phyloP scores from a whole-genome alignment of 2,888 invertebrate species.

The Stenichneumon culpator region DNA sequence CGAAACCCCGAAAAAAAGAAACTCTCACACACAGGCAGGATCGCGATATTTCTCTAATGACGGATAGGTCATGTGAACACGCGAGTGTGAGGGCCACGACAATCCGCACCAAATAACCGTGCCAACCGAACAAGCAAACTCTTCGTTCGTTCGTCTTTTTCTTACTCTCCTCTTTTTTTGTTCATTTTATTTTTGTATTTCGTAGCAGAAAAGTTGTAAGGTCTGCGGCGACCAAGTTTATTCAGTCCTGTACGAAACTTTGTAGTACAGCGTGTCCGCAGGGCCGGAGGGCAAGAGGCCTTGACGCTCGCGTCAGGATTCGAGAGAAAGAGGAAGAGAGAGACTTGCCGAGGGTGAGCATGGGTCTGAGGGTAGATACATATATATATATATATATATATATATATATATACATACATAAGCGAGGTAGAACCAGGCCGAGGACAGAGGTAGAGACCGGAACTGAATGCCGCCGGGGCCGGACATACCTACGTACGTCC shows the following conservation, averaged over 20 bases:
- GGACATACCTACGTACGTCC: conserved; percentile 80
- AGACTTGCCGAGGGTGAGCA: conserved; percentile 37
- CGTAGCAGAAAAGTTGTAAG: conserved; percentile 75
- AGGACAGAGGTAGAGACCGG: conserved; percentile 74
- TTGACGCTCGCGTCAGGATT: conserved; percentile 58
- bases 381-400: conserved; percentile 32
- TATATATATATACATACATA: conserved; percentile 37
- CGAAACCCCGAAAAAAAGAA: not conserved
- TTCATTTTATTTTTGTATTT: conserved; percentile 41
- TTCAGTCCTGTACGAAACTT: conserved; percentile 84
- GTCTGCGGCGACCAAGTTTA: conserved; percentile 82
- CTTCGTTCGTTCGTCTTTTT: conserved; percentile 11
- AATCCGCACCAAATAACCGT: conserved; percentile 1
- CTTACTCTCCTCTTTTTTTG: conserved; percentile 21
- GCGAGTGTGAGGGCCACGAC: conserved; percentile 1
- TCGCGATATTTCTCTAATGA: conserved; percentile 5
- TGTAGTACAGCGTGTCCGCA: conserved; percentile 84
- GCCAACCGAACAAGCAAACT: conserved; percentile 16
- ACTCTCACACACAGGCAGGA: not conserved
- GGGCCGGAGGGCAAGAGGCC: conserved; percentile 83
- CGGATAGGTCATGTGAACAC: conserved; percentile 1
- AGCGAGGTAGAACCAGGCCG: conserved; percentile 60
- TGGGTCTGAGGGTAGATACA: conserved; percentile 41
- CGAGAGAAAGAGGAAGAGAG: conserved; percentile 41
- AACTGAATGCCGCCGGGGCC: conserved; percentile 81